Percentiles rank a stretch among this genome's conserved stretches.
Conservation (phyloP, 2,888 invertebrate species). For the Cantharis nigra region DNA sequence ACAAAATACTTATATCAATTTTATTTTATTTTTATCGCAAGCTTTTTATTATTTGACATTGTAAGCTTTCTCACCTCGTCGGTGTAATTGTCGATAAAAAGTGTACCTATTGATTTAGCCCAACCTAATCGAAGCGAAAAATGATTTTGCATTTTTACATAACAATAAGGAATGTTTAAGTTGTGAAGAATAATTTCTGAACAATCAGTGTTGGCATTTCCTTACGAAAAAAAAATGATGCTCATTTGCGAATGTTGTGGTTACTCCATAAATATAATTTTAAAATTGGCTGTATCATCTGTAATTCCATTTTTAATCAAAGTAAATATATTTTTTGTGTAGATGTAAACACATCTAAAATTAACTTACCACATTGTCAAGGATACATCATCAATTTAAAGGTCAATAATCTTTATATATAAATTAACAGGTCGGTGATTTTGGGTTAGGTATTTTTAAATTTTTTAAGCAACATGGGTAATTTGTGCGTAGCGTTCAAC, state of each 20-base stretch:
- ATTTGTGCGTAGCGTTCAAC: neutral
- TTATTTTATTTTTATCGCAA: neutral
- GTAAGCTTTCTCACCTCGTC: neutral
- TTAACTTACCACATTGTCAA: neutral
- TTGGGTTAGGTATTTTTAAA: neutral
- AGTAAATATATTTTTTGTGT: neutral
- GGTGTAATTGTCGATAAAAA: no score
- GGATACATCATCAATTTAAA: slow-evolving; percentile 1
- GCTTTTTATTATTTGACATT: neutral
- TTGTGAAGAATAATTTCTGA: no score
- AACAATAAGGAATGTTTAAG: no score
- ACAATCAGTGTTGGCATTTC: neutral
- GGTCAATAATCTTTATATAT: neutral
- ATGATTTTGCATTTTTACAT: no score
- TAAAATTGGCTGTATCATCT: neutral
- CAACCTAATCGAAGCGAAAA: no score
- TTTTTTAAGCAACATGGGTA: neutral
- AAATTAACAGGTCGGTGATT: neutral
- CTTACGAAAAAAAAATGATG: neutral
- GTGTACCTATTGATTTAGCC: no score
- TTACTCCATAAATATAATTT: neutral
- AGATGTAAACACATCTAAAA: neutral
- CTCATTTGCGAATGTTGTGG: neutral
- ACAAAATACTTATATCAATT: neutral
- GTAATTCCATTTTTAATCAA: neutral